Evolutionary conservation across 2,113 vertebrate genomes (phyloP), one percentile per base, ranked within the genome.

Genomic region (Monarcha castaneiventris): DNA sequence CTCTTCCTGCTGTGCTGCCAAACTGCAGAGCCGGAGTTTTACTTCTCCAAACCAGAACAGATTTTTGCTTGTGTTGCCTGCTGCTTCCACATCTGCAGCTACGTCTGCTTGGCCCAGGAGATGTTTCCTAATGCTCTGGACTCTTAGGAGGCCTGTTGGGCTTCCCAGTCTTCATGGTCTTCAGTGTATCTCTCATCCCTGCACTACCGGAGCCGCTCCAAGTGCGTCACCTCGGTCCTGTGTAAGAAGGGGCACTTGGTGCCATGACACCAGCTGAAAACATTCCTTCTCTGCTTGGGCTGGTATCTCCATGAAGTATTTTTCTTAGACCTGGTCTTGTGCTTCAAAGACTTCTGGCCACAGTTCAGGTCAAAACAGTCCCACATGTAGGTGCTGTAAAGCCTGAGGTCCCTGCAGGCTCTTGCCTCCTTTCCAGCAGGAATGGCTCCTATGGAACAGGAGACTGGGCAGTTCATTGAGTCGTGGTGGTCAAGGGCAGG

Each of bases 401-500:
- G 51, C 12, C 55, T 23, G 39, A 51, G 23, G 64, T 3, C 83
- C 73, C 68, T 13, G 39, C 48, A n/a, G 49, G 67, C 12, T 90
- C 58, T 17, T 4, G 0, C 16, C 41, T 49, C 63, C 23, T 51
- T 79, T 27, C 78, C 58, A 46, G 82, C 32, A 43, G 52, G 39
- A 74, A 48, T 17, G 2, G 39, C 56, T 58, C 9, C 0, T 41
- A 39, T 17, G 26, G 58, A 49, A 87, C 61, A 21, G 39, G 37
- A 82, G 30, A 16, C 41, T 3, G 25, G 30, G 56, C 69, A 73
- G 30, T 26, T 78, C 21, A 6, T 43, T 58, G 49, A 33, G 27
- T 32, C 0, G 0, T 3, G 51, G 62, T 30, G 58, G 44, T 27
- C 1, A 2, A 46, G 17, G 32, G 58, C 58, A 61, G 69, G 44